phyloP scores from a whole-genome alignment of 2,797 vertebrate genomes.

The Enteromius trimaculatus region DNA sequence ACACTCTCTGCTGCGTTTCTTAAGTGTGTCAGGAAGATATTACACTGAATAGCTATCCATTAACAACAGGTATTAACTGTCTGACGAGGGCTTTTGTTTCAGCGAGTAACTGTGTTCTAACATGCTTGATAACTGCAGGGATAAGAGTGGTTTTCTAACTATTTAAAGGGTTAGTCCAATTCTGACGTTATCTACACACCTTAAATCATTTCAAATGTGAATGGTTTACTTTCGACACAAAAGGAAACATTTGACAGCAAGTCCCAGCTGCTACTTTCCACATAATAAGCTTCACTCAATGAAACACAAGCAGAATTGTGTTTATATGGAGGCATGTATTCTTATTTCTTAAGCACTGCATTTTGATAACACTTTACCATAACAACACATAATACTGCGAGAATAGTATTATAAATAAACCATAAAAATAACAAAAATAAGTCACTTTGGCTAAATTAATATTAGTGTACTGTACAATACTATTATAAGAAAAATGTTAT shows the following conservation, averaged over 20 bases:
- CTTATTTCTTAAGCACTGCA: too few species aligned
- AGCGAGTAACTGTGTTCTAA: neutral
- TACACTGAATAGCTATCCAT: neutral
- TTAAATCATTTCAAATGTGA: neutral
- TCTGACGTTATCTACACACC: neutral
- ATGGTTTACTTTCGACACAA: neutral
- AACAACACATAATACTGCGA: neutral
- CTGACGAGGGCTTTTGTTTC: neutral
- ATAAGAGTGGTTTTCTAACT: neutral
- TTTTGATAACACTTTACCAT: neutral
- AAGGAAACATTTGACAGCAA: neutral
- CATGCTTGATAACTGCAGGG: conserved; percentile 8
- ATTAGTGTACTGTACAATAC: neutral
- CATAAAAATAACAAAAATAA: neutral
- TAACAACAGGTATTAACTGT: neutral
- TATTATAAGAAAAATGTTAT: neutral
- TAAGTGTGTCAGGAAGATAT: neutral
- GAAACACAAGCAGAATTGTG: neutral
- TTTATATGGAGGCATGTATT: neutral
- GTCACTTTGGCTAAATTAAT: neutral
- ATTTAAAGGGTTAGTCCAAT: neutral
- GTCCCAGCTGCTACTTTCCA: neutral
- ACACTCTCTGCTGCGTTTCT: neutral
- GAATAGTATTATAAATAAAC: neutral
- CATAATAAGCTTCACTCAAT: neutral